These are phyloP conservation scores for Eclectus roratus DNA, from an alignment of 2,113 vertebrate genomes.

Conservation along the genomic window DNA sequence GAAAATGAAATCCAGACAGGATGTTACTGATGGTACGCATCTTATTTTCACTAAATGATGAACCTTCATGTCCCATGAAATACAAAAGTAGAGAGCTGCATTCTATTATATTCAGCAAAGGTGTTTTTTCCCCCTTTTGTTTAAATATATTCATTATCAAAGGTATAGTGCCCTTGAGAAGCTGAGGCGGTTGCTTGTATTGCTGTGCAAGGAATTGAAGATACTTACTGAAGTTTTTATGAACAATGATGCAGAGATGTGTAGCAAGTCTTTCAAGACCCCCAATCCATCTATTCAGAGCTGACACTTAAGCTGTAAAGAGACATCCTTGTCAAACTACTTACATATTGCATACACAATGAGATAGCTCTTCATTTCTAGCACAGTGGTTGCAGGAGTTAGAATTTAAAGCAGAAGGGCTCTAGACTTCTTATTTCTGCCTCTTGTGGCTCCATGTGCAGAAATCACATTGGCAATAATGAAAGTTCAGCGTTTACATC, in stretches of 20 bases:
- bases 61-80: slow-evolving; percentile 51
- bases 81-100: slow-evolving; percentile 48
- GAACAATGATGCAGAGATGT: slow-evolving; percentile 23
- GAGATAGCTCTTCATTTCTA: slow-evolving; percentile 38
- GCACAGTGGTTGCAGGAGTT: background rate
- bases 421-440: slow-evolving; percentile 8
- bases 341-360: slow-evolving; percentile 45
- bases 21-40: slow-evolving; percentile 22
- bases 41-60: slow-evolving; percentile 68
- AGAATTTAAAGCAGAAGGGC: slow-evolving; percentile 39
- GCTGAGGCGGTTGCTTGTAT: slow-evolving; percentile 15
- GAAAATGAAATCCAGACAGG: slow-evolving; percentile 40
- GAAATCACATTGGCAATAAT: background rate
- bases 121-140: background rate
- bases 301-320: slow-evolving; percentile 46
- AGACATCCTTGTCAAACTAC: slow-evolving; percentile 52
- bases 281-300: slow-evolving; percentile 52
- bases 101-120: slow-evolving; percentile 46
- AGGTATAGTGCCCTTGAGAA: slow-evolving; percentile 67
- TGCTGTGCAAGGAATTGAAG: slow-evolving; percentile 68
- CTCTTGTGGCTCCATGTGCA: background rate
- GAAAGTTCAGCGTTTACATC: background rate
- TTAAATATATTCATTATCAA: slow-evolving; percentile 66
- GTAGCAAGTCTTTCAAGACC: slow-evolving; percentile 34
- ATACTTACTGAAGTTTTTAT: slow-evolving; percentile 39